phyloP scores from a whole-genome alignment of 2,113 vertebrate genomes.

The Nyctereutes procyonoides region DNA sequence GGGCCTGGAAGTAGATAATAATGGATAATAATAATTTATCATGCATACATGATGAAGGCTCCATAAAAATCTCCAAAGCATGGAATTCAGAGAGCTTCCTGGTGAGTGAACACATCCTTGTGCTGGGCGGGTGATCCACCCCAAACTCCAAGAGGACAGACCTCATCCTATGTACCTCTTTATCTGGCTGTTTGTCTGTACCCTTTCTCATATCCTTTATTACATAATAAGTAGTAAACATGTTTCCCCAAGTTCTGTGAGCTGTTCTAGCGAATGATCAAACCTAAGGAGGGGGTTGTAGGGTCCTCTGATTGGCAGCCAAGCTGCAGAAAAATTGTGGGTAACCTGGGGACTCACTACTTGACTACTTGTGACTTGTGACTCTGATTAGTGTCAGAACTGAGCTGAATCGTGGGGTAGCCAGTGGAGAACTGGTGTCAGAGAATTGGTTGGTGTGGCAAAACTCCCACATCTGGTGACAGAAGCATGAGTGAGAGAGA shows the following conservation, averaged over 20 bases:
- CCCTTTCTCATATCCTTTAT: neutral
- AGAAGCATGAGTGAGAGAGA: neutral
- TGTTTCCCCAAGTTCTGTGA: neutral
- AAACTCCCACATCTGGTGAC: neutral
- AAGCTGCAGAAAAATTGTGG: neutral
- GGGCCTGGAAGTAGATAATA: neutral
- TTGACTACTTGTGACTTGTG: too few species aligned
- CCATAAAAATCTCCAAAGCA: neutral
- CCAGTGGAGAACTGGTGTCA: neutral
- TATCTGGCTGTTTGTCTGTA: neutral
- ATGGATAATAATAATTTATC: neutral
- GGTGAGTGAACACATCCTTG: neutral
- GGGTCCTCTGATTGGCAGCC: neutral
- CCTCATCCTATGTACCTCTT: neutral
- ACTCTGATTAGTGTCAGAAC: neutral
- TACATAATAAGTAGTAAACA: neutral
- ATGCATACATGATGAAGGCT: neutral
- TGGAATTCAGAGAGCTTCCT: neutral
- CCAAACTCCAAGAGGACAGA: neutral
- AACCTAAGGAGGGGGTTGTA: neutral
- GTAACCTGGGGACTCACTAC: neutral
- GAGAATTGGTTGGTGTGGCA: neutral
- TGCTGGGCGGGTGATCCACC: neutral
- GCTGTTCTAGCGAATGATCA: neutral
- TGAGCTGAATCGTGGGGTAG: neutral